Conservation (phyloP, 1,140 invertebrate genomes). For the Pararge aegeria region DNA sequence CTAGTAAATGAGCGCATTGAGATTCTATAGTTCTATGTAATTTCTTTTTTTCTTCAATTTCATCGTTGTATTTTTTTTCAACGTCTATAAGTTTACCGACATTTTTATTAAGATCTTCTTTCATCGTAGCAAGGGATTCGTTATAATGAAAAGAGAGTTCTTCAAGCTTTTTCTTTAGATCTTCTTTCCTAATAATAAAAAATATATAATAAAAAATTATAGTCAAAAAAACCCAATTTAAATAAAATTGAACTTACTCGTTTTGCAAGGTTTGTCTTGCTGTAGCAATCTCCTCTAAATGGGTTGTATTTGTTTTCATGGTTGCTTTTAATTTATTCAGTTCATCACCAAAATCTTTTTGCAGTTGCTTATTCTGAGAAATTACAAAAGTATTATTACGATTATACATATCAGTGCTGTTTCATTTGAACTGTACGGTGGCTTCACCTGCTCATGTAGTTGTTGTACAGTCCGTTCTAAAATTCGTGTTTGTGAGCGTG, state of each 20-base stretch:
- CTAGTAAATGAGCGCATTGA: conserved; percentile 41
- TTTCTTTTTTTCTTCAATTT: conserved; percentile 46
- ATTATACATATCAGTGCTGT: neutral
- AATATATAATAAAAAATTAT: neutral
- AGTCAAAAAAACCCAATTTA: neutral
- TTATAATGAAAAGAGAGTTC: conserved; percentile 51
- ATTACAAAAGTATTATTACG: neutral
- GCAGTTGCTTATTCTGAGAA: conserved; percentile 50
- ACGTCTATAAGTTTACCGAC: conserved; percentile 48
- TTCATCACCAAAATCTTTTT: conserved; percentile 55
- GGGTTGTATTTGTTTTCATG: conserved; percentile 50
- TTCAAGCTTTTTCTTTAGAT: conserved; percentile 50
- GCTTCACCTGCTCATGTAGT: conserved; percentile 48
- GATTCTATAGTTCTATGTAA: conserved; percentile 43
- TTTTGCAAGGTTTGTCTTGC: conserved; percentile 57
- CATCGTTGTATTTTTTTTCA: conserved; percentile 53
- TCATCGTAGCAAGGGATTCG: conserved; percentile 48
- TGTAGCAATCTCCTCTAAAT: conserved; percentile 60
- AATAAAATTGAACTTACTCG: conserved; percentile 46
- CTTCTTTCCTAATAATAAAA: conserved; percentile 47
- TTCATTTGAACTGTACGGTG: neutral
- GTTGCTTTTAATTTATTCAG: conserved; percentile 56
- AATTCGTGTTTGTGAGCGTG: conserved; percentile 33
- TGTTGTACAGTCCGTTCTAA: conserved; percentile 54
- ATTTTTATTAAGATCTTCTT: conserved; percentile 48